Evolutionary conservation across 2,797 vertebrate species (phyloP), one percentile per base, ranked within the genome.

Genomic region (Nyctibius grandis): DNA sequence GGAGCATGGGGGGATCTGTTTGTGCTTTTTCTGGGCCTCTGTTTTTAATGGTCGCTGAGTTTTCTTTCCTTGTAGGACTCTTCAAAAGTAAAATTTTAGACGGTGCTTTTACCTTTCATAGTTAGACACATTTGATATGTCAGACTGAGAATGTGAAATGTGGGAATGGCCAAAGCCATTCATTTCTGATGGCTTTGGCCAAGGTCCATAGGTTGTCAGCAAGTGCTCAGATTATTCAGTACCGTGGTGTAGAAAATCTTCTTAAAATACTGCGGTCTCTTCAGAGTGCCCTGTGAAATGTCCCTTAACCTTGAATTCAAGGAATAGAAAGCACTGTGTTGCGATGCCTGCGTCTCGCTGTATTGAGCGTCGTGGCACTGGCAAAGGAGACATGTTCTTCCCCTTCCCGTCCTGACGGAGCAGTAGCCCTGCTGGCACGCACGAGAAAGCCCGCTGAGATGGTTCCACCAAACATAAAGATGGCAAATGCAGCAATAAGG

Each of bases 301-400:
- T 20, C 68, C 25, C n/a, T 59, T 44, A 44, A 25, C 50, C 12
- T 38, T 29, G 45, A 78, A 48, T 73, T 48, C 21, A 29, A 40
- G 67, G 40, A 64, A 29, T 15, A 61, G 54, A n/a, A 72, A 40
- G 29, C 40, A 33, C 9, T 31, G 0, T 9, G 22, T 34, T n/a
- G 29, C 0, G 1, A 5, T 34, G 25, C 9, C 33, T 44, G 38
- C 1, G 20, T 38, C 44, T 57, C 48, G 22, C 15, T 63, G 3
- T 23, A 23, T 15, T 28, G 76, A 48, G 28, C 3, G 3, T 47
- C 1, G 2, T 50, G 50, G 45, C 45, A 5, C 53, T 51, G 57
- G 31, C 38, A 47, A 42, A 69, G 78, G 11, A 67, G 69, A 29
- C 4, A 0, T 6, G 2, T 54, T 48, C 26, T 54, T 36, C 14